These are phyloP conservation scores for Hippocampus mohnikei DNA, from an alignment of 2,113 vertebrate species.

Conservation along the genomic window DNA sequence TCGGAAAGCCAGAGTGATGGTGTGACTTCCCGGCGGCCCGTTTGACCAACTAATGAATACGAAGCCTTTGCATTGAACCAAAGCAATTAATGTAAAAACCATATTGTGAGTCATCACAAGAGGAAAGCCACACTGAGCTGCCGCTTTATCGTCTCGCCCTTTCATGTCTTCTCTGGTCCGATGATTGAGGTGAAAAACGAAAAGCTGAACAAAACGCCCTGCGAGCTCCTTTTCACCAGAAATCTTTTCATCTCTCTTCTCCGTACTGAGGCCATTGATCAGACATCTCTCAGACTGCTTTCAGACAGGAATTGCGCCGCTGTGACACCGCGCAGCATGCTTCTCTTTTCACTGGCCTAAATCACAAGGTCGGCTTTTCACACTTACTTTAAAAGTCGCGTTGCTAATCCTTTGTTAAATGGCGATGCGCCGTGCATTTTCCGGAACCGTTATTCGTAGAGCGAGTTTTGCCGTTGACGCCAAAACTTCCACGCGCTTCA, in stretches of 20 bases:
- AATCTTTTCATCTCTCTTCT: conserved; percentile 62
- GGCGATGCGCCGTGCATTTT: neutral
- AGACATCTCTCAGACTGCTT: conserved; percentile 56
- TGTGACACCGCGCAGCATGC: conserved; percentile 42
- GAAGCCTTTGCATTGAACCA: neutral
- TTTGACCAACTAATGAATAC: conserved; percentile 17
- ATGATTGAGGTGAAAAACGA: conserved; percentile 58
- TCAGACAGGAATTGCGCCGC: conserved; percentile 57
- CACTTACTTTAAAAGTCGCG: conserved; percentile 49
- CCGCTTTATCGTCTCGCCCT: conserved; percentile 22
- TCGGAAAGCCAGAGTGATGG: neutral
- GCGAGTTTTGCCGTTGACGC: conserved; percentile 10
- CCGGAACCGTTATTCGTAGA: conserved; percentile 19
- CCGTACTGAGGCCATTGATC: conserved; percentile 57
- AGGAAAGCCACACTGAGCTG: conserved; percentile 35
- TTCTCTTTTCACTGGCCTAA: conserved; percentile 48
- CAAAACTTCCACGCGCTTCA: conserved; percentile 34
- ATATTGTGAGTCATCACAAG: conserved; percentile 7
- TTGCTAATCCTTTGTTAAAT: conserved; percentile 36
- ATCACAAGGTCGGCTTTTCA: conserved; percentile 54
- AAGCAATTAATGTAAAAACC: neutral
- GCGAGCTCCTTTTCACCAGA: conserved; percentile 58
- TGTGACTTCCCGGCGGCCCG: neutral
- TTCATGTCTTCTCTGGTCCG: conserved; percentile 37
- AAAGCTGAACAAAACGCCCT: conserved; percentile 51